A percentile compares a stretch with the other conserved stretches of the same genome.
These are phyloP conservation scores for Pinna nobilis DNA, from an alignment of 1,140 invertebrate species.

Conservation along the genomic window DNA sequence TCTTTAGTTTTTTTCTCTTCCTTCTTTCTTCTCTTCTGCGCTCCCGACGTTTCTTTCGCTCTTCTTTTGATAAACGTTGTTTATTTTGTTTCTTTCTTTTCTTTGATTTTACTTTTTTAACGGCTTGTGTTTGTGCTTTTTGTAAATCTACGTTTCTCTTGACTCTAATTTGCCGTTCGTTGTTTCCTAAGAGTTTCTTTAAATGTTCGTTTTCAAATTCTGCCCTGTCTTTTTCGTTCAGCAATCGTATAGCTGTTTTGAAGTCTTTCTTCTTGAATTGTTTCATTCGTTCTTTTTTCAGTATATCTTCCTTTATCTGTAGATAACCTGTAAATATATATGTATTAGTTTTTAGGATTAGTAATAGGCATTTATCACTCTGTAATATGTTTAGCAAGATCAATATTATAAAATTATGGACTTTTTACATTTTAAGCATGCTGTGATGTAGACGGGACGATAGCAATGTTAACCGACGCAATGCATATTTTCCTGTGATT, in stretches of 20 bases:
- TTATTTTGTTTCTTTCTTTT: conserved; percentile 22
- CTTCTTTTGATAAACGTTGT: conserved; percentile 10
- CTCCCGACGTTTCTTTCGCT: conserved; percentile 23
- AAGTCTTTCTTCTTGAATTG: conserved; percentile 42
- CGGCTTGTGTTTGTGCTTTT: neutral
- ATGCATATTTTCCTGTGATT: no score
- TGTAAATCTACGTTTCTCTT: conserved; percentile 12
- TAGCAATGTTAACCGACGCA: no score
- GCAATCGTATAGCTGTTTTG: conserved; percentile 53
- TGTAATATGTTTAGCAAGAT: neutral
- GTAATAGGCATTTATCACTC: neutral
- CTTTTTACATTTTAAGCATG: no score
- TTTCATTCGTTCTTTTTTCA: conserved; percentile 36
- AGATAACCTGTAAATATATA: conserved; percentile 59
- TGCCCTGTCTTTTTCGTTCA: conserved; percentile 61
- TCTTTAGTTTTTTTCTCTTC: conserved; percentile 30
- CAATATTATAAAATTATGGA: no score
- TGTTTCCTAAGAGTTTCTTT: conserved; percentile 24
- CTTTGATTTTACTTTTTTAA: conserved; percentile 7
- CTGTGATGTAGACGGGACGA: no score
- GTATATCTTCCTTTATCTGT: conserved; percentile 65
- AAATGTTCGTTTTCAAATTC: conserved; percentile 50
- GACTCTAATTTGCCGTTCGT: conserved; percentile 11
- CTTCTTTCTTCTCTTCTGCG: conserved; percentile 37
- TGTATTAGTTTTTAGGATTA: neutral